These are phyloP conservation scores for Eucera pruinosa DNA, from an alignment of 2,888 invertebrate genomes.

Conservation along the genomic window DNA sequence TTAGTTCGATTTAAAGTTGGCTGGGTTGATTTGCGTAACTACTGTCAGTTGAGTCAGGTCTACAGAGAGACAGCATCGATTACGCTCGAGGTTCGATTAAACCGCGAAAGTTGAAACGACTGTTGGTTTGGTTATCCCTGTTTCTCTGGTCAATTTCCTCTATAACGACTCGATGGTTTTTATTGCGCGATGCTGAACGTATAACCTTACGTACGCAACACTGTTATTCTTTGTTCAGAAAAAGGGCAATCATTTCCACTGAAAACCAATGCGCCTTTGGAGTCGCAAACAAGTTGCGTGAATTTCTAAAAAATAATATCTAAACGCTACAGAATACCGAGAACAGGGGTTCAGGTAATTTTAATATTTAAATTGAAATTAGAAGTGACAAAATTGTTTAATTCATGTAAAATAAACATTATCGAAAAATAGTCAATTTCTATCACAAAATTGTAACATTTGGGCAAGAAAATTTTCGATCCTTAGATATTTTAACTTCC, in stretches of 20 bases:
- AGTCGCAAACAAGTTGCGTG: background rate
- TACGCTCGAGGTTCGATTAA: slow-evolving; percentile 54
- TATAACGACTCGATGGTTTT: slow-evolving; percentile 43
- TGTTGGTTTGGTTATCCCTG: slow-evolving; percentile 47
- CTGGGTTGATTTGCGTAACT: slow-evolving; percentile 51
- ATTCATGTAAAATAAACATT: no score
- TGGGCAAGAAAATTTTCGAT: background rate
- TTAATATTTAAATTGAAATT: background rate
- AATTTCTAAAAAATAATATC: no score
- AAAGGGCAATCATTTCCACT: background rate
- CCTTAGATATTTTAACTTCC: background rate
- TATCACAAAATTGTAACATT: no score
- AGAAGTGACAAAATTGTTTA: no score
- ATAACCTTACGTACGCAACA: slow-evolving; percentile 11
- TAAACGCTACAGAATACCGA: no score
- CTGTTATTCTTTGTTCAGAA: slow-evolving; percentile 3
- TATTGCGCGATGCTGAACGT: slow-evolving; percentile 7
- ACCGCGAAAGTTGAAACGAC: slow-evolving; percentile 63
- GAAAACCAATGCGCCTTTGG: background rate
- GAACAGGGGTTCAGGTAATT: background rate
- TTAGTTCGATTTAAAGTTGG: slow-evolving; percentile 42
- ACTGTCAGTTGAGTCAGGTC: slow-evolving; percentile 32
- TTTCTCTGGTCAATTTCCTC: slow-evolving; percentile 56
- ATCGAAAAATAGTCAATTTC: no score
- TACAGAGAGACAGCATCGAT: slow-evolving; percentile 48